Percentiles rank a stretch among this genome's conserved stretches.
These are phyloP conservation scores for Tolypeutes matacus DNA, from an alignment of 2,797 vertebrate species.

Conservation along the genomic window DNA sequence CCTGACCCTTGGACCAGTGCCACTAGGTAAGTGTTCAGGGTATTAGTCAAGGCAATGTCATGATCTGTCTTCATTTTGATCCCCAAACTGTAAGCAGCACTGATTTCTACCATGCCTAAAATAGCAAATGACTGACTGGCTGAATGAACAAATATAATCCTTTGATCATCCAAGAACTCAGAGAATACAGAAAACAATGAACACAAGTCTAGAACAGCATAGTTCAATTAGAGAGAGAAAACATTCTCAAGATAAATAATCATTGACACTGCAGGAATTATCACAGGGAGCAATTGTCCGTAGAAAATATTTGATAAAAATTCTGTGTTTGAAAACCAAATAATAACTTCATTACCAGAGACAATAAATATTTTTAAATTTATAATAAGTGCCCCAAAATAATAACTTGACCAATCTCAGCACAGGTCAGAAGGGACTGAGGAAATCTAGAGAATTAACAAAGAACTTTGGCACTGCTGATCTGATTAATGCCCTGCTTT, in stretches of 20 bases:
- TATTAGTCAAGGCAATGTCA: background rate
- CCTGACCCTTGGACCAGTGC: background rate
- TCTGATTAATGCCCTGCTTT: background rate
- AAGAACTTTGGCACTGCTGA: background rate
- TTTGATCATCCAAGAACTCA: background rate
- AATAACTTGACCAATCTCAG: background rate
- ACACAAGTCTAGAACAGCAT: background rate
- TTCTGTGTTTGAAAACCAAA: background rate
- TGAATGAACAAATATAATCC: background rate
- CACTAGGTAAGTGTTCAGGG: background rate
- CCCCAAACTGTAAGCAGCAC: background rate
- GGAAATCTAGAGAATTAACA: background rate
- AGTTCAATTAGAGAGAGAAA: background rate
- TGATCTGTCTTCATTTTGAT: background rate
- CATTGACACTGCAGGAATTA: background rate
- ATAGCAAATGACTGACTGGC: background rate
- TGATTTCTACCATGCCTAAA: background rate
- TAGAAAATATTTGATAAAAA: constrained; percentile 21
- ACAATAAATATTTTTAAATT: background rate
- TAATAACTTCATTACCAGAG: background rate
- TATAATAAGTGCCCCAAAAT: background rate
- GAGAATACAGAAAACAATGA: background rate
- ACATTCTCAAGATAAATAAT: constrained; percentile 14
- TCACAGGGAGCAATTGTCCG: background rate
- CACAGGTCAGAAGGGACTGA: no score